Evolutionary conservation across 2,797 vertebrate species (phyloP), one percentile per base, ranked within the genome.

Genomic region (Enteromius thamalakanensis): DNA sequence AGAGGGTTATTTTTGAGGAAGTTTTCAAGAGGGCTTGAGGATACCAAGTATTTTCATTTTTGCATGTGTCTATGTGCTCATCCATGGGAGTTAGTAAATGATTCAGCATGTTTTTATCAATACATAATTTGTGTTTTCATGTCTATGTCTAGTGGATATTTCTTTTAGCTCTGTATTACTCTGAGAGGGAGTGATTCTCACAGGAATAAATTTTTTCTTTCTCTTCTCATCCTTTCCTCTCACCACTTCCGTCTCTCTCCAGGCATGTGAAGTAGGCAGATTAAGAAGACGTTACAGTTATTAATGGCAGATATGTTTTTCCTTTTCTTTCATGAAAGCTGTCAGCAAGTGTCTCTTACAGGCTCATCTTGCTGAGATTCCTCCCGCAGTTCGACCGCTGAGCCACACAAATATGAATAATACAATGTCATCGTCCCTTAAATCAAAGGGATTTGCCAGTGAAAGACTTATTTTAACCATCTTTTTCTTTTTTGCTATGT

Each of bases 381-480:
- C 23, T 71, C 34, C 23, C 1, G 1, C 37, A 21, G 78, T 53
- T 79, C 32, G 55, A 29, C n/a, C 6, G 1, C 34, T 40, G 32
- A 51, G 37, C 51, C 69, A 72, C 29, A 74, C 55, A 81, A 49
- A 72, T 62, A n/a, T 67, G 62, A 51, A 79, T 47, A 34, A 78
- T 53, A 68, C 21, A 79, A 49, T 51, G 45, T 17, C 8, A 17
- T 49, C 4, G 6, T 21, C 23, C 32, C 15, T 42, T 69, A 72
- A 72, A 72, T 49, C 12, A 49, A 64, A 19, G 12, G 3, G 14
- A 45, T 49, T 12, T n/a, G 6, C 26, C 17, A 62, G 40, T n/a
- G 14, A 71, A 80, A 58, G 53, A 26, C 10, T n/a, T 40, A 58
- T 26, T 80, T 11, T 60, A n/a, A 51, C 17, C 2, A 62, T 70